A percentile compares a stretch with the other conserved stretches of the same genome.
Evolutionary conservation across 2,888 invertebrate genomes (phyloP).

Genomic region (Calliscelio sp.): DNA sequence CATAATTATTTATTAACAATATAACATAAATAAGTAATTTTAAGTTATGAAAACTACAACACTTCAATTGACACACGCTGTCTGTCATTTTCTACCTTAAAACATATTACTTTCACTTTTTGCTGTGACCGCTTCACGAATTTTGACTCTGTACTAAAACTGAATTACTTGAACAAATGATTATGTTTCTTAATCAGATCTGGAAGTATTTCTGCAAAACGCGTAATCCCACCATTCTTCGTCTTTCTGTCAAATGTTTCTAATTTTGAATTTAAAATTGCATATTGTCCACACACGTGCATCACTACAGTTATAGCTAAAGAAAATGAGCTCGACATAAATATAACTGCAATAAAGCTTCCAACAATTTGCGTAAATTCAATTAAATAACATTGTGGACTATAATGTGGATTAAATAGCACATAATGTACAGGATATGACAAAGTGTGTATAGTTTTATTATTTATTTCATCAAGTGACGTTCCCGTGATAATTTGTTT

Average conservation of each 20-base stretch:
- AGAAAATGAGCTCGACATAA: slow-evolving; percentile 31
- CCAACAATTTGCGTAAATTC: background rate
- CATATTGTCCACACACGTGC: slow-evolving; percentile 57
- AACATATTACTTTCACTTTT: no score
- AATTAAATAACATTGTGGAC: slow-evolving; percentile 26
- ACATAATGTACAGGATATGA: slow-evolving; percentile 21
- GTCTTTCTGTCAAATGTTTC: background rate
- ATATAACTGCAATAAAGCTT: background rate
- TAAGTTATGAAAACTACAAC: no score
- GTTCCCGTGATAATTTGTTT: background rate
- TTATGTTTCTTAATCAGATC: slow-evolving; percentile 23
- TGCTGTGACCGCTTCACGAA: no score
- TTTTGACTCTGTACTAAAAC: no score
- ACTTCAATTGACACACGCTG: no score
- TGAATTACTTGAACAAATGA: slow-evolving; percentile 33
- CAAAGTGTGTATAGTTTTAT: slow-evolving; percentile 19
- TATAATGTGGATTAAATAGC: slow-evolving; percentile 1
- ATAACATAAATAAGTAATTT: no score
- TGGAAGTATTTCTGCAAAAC: background rate
- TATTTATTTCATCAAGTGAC: background rate
- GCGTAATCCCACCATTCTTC: background rate
- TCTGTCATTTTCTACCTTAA: no score
- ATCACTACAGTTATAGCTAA: slow-evolving; percentile 12
- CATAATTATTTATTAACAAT: no score
- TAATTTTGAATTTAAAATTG: slow-evolving; percentile 23